Evolutionary conservation across 2,888 invertebrate genomes (phyloP), one percentile per base, ranked within the genome.

Genomic region (Drosophila austrosaltans): DNA sequence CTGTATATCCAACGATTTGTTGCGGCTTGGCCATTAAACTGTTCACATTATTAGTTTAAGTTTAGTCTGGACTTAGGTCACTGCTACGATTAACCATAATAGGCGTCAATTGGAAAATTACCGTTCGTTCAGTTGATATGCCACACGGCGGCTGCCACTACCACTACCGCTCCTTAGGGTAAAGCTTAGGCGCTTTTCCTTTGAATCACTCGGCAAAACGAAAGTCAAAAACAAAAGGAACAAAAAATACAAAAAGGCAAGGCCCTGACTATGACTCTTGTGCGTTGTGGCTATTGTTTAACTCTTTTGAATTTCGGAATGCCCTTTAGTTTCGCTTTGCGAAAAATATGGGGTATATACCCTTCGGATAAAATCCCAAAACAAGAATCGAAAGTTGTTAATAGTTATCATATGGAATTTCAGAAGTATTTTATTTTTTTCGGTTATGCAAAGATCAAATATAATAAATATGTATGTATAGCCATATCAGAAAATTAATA

Each of bases 61-160:
- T 80, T 72, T 77, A 75, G 86, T 89, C 77, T 82, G 81, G 89
- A 87, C 86, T 89, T 89, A 89, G 86, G 88, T 86, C 86, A 86
- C 77, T 82, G 86, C 86, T 85, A 81, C 86, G 89, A 84, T 86
- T 86, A 85, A 85, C 76, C 76, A 77, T 89, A 86, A 86, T 89
- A 77, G 86, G 88, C 86, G 89, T 82, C 82, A 86, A 86, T 86
- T 86, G 86, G 77, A 89, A 86, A 86, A 86, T 86, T 86, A 79
- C 81, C 81, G 82, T 48, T 48, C 25, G 48, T 48, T 48, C 48
- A 48, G 48, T 68, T 76, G 80, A 88, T 88, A 80, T 71, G 87
- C 81, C 74, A 74, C 78, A 84, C 71, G 67, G 48, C 68, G 71
- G 56, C 72, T n/a, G 39, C 7, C 8, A 36, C 16, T 20, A 5